Evolutionary conservation across 1,140 invertebrate genomes (phyloP), one percentile per base, ranked within the genome.

Genomic region (Venturia canescens): DNA sequence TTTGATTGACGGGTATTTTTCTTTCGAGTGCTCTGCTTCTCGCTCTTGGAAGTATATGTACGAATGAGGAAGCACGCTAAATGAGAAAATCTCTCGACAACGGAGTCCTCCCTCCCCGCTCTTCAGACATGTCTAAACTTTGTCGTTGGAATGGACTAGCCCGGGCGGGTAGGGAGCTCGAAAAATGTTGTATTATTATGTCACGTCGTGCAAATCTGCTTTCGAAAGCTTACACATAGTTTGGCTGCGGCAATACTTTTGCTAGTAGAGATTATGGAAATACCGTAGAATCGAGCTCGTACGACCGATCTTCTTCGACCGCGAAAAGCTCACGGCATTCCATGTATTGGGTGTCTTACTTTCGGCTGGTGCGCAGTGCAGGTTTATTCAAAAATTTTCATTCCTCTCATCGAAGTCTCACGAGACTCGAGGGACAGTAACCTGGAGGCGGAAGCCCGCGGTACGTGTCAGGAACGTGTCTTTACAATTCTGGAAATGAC

Each of bases 111-210:
- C 4, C 13, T 31, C 50, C 50, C 38, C 6, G 38, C 38, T 44
- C 38, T 27, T 69, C 60, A 9, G 5, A 18, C 27, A 11, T 31
- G 18, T 69, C 15, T 31, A 69, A 69, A 69, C 27, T 69, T 69
- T 69, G 66, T 69, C 27, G 29, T 69, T 29, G 66, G 5, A 3
- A 29, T n/a, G 9, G 18, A 5, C 18, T 5, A 7, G 48, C 18
- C 34, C 34, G 50, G 29, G 21, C 27, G 23, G 15, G 23, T 21
- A 18, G 50, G 16, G 27, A 29, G 44, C 29, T 34, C 50, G 53
- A 60, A 63, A 70, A 79, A 82, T n/a, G n/a, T 76, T 77, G 71
- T 82, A 82, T 82, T 82, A 82, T 82, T 81, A 82, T 76, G 77
- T 72, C 77, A 66, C 71, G 78, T 76, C 71, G 79, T 79, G 74